Base-by-base conservation (phyloP, 2,797 vertebrate genomes). In the Sphenopsis melanotis region DNA sequence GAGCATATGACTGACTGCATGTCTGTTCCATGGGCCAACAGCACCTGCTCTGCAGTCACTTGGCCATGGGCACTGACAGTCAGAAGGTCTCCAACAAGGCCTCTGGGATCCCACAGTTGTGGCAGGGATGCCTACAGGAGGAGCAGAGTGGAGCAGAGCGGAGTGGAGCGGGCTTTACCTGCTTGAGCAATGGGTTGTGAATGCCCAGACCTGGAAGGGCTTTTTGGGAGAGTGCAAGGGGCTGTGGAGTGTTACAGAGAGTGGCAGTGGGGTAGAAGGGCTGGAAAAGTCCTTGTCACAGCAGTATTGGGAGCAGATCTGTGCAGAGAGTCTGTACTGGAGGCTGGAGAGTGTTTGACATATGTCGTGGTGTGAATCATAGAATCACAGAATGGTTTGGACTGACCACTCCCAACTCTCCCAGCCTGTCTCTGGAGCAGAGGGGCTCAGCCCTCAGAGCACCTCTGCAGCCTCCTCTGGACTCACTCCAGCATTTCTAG, bases 21-120 rank as follows among this genome's bases (percentile, higher is more conserved):
- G 4, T 16, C 41, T 44, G 50, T 57, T 41, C 22, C 41, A 5
- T 23, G 12, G 16, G 16, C 60, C 34, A 15, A 1, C 17, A 11
- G 53, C 59, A 5, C 0, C 0, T 36, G 15, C 32, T 37, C 44
- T 8, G 53, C 0, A 0, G 22, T 66, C 24, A 3, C 53, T 32
- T 39, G 16, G 17, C 50, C 66, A 1, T 23, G 39, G 60, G 12
- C 11, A 20, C 37, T 72, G 55, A 23, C 0, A 0, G n/a, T 36
- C 34, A 30, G 52, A 14, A 79, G 57, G 27, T 19, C 44, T 68
- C 53, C 50, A 24, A 3, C 29, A 11, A 44, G 23, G 42, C 39
- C 29, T n/a, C 47, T 36, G 37, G 39, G 41, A 74, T 55, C 18
- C 39, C 36, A 18, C 21, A 11, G 49, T 0, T 30, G 14, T 44